phyloP scores from a whole-genome alignment of 2,113 vertebrate genomes.

The Callospermophilus lateralis region DNA sequence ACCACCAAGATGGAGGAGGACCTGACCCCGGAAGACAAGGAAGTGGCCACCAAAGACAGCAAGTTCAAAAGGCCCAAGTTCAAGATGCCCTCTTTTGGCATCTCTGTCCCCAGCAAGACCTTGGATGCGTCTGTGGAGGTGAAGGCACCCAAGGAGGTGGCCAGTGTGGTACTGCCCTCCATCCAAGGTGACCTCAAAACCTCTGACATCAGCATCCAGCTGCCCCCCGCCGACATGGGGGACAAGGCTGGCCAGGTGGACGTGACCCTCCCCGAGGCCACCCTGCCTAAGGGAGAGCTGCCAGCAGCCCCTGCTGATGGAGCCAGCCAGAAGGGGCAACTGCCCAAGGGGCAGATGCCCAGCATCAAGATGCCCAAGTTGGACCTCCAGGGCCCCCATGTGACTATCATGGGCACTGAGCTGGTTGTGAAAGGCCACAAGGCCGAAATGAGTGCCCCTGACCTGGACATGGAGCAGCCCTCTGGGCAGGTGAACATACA shows the following conservation, averaged over 20 bases:
- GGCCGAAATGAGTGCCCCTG: accelerated
- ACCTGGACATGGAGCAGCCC: accelerated
- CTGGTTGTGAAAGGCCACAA: not conserved
- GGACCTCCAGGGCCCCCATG: not conserved
- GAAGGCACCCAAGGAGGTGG: accelerated
- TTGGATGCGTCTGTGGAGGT: accelerated
- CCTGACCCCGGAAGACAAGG: not conserved
- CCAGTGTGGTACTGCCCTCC: accelerated
- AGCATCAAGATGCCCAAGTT: too few relatives aligned
- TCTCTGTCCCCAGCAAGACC: constrained; percentile 53
- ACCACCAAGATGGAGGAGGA: accelerated
- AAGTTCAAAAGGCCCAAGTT: constrained; percentile 75
- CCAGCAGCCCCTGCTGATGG: too few relatives aligned
- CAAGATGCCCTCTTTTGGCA: constrained; percentile 82
- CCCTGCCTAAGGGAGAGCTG: too few relatives aligned
- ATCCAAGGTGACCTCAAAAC: not conserved
- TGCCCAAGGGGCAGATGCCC: too few relatives aligned
- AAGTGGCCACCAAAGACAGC: accelerated
- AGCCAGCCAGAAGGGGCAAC: too few relatives aligned
- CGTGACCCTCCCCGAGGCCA: accelerated
- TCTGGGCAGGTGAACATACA: not conserved
- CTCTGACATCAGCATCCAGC: not conserved
- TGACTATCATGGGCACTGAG: too few relatives aligned
- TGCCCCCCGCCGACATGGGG: accelerated
- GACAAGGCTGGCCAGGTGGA: not conserved